Conservation (phyloP, 2,113 vertebrate genomes). For the Scolopax mira region DNA sequence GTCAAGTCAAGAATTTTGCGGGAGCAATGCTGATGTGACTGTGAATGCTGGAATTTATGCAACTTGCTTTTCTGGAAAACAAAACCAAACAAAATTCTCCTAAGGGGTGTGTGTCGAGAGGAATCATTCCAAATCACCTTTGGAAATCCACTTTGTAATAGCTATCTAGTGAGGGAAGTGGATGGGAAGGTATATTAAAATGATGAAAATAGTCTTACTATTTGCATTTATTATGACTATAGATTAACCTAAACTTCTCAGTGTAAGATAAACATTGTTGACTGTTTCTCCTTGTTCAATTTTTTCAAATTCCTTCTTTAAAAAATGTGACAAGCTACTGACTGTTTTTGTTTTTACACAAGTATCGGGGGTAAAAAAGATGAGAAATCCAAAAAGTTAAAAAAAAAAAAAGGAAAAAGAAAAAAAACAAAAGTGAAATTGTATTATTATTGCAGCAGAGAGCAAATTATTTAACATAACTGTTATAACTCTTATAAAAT, state of each 20-base stretch:
- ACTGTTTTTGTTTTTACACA: not conserved
- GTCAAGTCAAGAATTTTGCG: not conserved
- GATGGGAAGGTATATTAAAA: not conserved
- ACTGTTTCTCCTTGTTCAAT: not conserved
- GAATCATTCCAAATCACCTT: not conserved
- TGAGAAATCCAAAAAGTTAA: not conserved
- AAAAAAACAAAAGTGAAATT: not conserved
- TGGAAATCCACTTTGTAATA: not conserved
- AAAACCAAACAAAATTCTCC: too few relatives aligned
- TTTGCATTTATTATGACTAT: too few relatives aligned
- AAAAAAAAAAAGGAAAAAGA: too few relatives aligned
- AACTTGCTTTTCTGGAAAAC: not conserved
- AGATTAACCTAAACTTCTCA: not conserved
- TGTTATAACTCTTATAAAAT: not conserved
- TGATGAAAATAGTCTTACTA: not conserved
- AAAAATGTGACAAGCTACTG: not conserved
- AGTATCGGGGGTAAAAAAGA: not conserved
- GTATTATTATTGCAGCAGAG: not conserved
- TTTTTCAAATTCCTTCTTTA: not conserved
- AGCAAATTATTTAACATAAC: not conserved
- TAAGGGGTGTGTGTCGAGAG: accelerated
- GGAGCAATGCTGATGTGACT: not conserved
- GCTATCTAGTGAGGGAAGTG: not conserved
- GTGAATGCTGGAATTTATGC: not conserved
- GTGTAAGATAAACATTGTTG: accelerated